Evolutionary conservation across 2,113 vertebrate genomes (phyloP).

Genomic region (Tetraodon nigroviridis): DNA sequence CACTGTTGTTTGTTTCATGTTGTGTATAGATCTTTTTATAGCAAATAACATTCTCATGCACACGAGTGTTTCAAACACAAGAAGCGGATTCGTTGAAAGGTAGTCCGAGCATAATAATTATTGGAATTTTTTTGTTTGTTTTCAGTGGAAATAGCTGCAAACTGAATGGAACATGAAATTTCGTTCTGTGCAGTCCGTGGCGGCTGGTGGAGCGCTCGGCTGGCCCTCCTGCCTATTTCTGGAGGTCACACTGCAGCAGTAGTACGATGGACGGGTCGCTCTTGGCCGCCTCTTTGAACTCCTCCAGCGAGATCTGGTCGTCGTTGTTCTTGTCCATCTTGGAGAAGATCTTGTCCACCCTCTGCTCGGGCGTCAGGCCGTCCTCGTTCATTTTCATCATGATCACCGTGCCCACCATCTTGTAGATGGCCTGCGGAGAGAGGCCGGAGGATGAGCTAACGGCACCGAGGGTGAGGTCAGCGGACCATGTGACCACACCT

Average conservation of each 20-base stretch:
- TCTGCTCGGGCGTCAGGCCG: conserved; percentile 92
- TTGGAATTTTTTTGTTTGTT: conserved; percentile 39
- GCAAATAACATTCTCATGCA: conserved; percentile 99
- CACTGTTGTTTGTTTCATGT: conserved; percentile 42
- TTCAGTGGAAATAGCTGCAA: conserved; percentile 91
- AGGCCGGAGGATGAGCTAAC: background rate
- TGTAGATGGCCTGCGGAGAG: conserved; percentile 90
- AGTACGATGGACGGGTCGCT: conserved; percentile 98
- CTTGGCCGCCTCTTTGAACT: conserved; percentile 99
- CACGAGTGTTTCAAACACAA: conserved; percentile 99
- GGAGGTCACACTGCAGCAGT: conserved; percentile 99
- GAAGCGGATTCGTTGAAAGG: conserved; percentile 99
- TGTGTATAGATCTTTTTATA: conserved; percentile 83
- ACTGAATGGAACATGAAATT: conserved; percentile 94
- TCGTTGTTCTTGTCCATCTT: conserved; percentile 99
- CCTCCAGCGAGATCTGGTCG: conserved; percentile 97
- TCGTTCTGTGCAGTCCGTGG: conserved; percentile 90
- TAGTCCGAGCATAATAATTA: conserved; percentile 88
- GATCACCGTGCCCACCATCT: conserved; percentile 99
- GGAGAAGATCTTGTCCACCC: conserved; percentile 99
- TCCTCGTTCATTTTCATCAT: conserved; percentile 99
- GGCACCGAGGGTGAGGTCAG: no score
- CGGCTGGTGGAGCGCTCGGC: conserved; percentile 42
- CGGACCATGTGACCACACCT: no score
- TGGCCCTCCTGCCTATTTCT: conserved; percentile 86